phyloP scores from a whole-genome alignment of 2,797 vertebrate species.

The Onychomys leucogaster region DNA sequence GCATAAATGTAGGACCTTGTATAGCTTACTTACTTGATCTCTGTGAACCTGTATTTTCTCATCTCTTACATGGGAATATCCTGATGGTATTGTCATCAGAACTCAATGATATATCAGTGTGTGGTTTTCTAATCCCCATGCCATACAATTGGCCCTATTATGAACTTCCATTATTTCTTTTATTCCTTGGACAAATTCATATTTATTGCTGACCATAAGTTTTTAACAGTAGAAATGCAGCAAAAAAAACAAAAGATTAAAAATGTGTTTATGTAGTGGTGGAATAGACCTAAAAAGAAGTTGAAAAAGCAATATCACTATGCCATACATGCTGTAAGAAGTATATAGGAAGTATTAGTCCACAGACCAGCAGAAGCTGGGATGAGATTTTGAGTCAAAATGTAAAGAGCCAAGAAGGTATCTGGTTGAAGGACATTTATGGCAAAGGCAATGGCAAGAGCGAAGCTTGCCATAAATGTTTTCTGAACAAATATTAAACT shows the following conservation, averaged over 20 bases:
- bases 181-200: not conserved
- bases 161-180: not conserved
- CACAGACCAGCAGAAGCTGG: not conserved
- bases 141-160: not conserved
- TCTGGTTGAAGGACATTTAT: not conserved
- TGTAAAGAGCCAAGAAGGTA: not conserved
- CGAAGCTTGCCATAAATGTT: not conserved
- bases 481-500: not conserved
- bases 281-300: not conserved
- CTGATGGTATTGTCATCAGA: not conserved
- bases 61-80: not conserved
- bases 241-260: not conserved
- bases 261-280: not conserved
- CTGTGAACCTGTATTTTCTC: not conserved
- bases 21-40: not conserved
- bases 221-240: not conserved
- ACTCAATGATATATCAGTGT: not conserved
- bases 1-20: not conserved
- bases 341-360: not conserved
- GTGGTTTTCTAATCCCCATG: not conserved
- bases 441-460: not conserved
- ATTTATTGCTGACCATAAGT: not conserved
- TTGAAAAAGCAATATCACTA: not conserved
- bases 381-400: not conserved
- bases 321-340: not conserved